These are phyloP conservation scores for Rhinoderma darwinii DNA, from an alignment of 2,113 vertebrate genomes.

Conservation along the genomic window DNA sequence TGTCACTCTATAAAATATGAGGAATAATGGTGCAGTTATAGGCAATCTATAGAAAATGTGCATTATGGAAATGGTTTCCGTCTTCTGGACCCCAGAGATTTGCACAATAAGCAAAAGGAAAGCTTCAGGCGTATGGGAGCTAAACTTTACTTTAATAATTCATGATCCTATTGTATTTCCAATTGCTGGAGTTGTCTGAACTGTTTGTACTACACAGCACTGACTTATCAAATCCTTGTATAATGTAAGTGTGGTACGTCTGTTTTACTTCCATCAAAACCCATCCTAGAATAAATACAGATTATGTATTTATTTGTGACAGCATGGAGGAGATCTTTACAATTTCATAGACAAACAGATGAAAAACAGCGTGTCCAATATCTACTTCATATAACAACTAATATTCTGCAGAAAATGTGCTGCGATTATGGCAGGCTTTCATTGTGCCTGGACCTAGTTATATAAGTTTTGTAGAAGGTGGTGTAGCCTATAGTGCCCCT, in stretches of 20 bases:
- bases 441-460: background rate
- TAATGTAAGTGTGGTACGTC: slow-evolving; percentile 27
- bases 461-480: too few species aligned
- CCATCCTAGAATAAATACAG: background rate
- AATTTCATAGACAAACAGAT: background rate
- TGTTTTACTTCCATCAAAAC: slow-evolving; percentile 25
- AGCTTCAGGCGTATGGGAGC: slow-evolving; percentile 58
- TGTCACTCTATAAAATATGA: background rate
- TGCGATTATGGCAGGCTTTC: background rate
- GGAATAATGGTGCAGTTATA: slow-evolving; percentile 45
- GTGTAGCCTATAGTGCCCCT: too few species aligned
- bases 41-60: slow-evolving; percentile 58
- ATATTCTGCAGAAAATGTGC: background rate
- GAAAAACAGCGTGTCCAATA: background rate
- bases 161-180: slow-evolving; percentile 62
- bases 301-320: slow-evolving; percentile 32
- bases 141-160: slow-evolving; percentile 66
- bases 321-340: background rate
- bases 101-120: slow-evolving; percentile 60
- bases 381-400: background rate
- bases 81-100: slow-evolving; percentile 60
- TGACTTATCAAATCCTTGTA: slow-evolving; percentile 7
- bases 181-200: slow-evolving; percentile 61
- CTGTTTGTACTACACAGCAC: slow-evolving; percentile 43
- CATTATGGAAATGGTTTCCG: slow-evolving; percentile 65